These are phyloP conservation scores for Kryptolebias marmoratus DNA, from an alignment of 2,113 vertebrate species.

Conservation along the genomic window DNA sequence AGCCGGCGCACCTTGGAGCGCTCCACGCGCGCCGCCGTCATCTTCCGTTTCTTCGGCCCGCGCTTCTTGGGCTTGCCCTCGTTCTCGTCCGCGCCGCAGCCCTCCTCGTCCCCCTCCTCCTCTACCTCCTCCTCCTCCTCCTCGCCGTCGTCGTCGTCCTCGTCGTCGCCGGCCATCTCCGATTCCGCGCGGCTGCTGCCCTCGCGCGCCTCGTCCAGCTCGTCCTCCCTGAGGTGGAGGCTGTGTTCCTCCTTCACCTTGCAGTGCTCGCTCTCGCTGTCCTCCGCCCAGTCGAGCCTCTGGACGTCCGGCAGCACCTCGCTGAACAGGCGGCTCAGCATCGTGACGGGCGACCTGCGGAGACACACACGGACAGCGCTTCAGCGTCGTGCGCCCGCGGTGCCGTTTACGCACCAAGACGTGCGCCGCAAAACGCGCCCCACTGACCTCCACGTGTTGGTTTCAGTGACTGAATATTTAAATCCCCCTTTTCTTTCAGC, in stretches of 20 bases:
- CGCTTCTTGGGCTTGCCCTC: conserved; percentile 92
- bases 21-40: conserved; percentile 91
- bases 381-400: background rate
- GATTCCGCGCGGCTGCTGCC: conserved; percentile 79
- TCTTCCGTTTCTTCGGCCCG: conserved; percentile 97
- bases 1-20: conserved; percentile 92
- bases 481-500: too few relatives aligned
- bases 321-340: conserved; percentile 98
- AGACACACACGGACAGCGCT: conserved; percentile 14
- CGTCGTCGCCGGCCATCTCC: conserved; percentile 81
- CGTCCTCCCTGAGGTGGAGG: conserved; percentile 81
- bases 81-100: conserved; percentile 81
- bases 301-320: conserved; percentile 96
- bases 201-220: conserved; percentile 84
- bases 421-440: background rate
- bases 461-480: too few relatives aligned
- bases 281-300: conserved; percentile 94
- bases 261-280: conserved; percentile 84
- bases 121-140: conserved; percentile 78
- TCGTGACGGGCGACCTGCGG: conserved; percentile 79
- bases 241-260: conserved; percentile 74
- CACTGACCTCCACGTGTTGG: too few relatives aligned
- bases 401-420: conserved; percentile 5
- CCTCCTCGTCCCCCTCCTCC: conserved; percentile 91
- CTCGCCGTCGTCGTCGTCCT: conserved; percentile 89